Conservation (phyloP, 2,888 invertebrate species). For the Eilema depressum region DNA sequence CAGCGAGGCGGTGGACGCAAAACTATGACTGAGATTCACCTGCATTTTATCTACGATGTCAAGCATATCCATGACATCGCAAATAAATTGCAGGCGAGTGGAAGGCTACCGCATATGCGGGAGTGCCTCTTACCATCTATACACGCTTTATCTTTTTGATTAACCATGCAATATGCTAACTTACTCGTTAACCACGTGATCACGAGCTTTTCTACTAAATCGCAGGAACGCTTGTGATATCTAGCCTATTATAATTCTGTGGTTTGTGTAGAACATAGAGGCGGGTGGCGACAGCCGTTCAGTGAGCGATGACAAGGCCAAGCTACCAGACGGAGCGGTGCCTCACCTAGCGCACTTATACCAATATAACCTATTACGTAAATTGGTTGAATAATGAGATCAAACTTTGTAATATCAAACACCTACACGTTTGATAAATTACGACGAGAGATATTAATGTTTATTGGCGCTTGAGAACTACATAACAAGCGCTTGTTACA, state of each 20-base stretch:
- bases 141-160: too few species aligned
- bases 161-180: too few species aligned
- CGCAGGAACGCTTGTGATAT: background rate
- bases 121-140: too few species aligned
- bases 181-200: too few species aligned
- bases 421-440: conserved; percentile 13
- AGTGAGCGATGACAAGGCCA: conserved; percentile 47
- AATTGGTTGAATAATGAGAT: conserved; percentile 20
- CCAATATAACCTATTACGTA: conserved; percentile 12
- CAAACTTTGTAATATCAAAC: conserved; percentile 6
- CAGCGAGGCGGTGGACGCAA: background rate
- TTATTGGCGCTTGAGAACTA: conserved; percentile 19
- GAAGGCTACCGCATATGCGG: too few species aligned
- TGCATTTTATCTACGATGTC: too few species aligned
- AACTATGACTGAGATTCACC: too few species aligned
- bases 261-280: conserved; percentile 9
- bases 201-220: too few species aligned
- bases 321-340: conserved; percentile 56
- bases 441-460: conserved; percentile 24
- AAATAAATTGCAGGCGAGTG: too few species aligned
- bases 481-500: conserved; percentile 3
- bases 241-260: background rate
- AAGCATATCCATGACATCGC: too few species aligned
- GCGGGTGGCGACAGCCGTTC: conserved; percentile 38
- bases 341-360: conserved; percentile 43